A percentile compares a stretch with the other conserved stretches of the same genome.
Conservation (phyloP, 1,140 invertebrate genomes). For the Drosophila auraria region DNA sequence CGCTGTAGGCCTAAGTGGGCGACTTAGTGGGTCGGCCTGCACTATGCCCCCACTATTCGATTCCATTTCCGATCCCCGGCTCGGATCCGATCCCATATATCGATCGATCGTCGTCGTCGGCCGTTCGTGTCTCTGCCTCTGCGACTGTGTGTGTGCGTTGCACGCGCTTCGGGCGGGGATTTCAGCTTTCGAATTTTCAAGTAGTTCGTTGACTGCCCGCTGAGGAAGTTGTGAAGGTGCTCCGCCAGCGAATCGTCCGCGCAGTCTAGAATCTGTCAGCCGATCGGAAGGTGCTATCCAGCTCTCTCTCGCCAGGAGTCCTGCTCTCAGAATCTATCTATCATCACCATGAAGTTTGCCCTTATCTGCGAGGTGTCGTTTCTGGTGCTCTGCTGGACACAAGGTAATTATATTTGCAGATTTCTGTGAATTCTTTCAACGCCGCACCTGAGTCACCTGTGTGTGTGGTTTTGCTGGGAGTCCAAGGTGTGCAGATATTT, state of each 20-base stretch:
- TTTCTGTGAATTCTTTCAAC: conserved; percentile 19
- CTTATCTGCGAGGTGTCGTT: conserved; percentile 43
- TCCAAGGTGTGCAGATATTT: conserved; percentile 18
- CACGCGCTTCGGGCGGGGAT: conserved; percentile 73
- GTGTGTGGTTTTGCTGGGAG: conserved; percentile 7
- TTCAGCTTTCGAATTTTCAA: conserved; percentile 83
- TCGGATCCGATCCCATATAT: conserved; percentile 21
- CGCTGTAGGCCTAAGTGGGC: conserved; percentile 22
- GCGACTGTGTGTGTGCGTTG: conserved; percentile 26
- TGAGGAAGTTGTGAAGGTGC: conserved; percentile 81
- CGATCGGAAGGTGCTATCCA: conserved; percentile 67
- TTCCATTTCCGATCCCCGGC: conserved; percentile 14
- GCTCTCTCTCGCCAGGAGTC: conserved; percentile 29
- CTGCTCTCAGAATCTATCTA: not conserved
- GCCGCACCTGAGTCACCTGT: conserved; percentile 36
- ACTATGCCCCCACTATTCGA: conserved; percentile 17
- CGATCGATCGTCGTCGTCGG: conserved; percentile 65
- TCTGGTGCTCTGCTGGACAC: conserved; percentile 59
- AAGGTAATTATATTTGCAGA: conserved; percentile 56
- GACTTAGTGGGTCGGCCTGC: conserved; percentile 49
- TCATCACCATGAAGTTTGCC: conserved; percentile 51
- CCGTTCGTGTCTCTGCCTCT: conserved; percentile 45
- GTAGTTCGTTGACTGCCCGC: conserved; percentile 78
- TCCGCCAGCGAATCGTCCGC: conserved; percentile 62
- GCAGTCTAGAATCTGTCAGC: conserved; percentile 73